Conservation (phyloP, 2,113 vertebrate species). For the Triplophysa tibetana region DNA sequence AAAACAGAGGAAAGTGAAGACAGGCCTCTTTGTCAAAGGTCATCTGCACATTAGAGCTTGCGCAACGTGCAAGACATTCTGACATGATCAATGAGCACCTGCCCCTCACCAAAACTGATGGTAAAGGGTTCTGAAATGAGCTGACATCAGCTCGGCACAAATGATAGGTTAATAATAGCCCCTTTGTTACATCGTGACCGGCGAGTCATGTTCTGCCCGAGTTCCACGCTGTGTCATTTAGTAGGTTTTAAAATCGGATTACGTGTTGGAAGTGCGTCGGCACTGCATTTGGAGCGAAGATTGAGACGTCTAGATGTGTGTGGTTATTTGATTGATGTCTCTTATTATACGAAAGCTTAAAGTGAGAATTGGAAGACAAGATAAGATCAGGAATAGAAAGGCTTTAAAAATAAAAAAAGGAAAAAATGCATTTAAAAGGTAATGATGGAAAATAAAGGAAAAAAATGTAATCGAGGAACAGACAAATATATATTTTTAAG, state of each 20-base stretch:
- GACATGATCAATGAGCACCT: slow-evolving; percentile 54
- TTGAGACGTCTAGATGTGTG: slow-evolving; percentile 6
- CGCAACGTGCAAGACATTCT: slow-evolving; percentile 21
- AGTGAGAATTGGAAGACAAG: slow-evolving; percentile 9
- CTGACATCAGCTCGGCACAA: slow-evolving; percentile 58
- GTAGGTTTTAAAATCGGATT: slow-evolving; percentile 15
- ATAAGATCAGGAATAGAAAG: slow-evolving; percentile 45
- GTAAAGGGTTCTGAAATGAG: slow-evolving; percentile 37
- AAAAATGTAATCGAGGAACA: too few species aligned
- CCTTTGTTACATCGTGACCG: slow-evolving; percentile 52
- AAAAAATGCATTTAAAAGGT: not conserved
- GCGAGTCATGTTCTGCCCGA: slow-evolving; percentile 23
- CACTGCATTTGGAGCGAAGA: too few species aligned
- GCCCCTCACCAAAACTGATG: slow-evolving; percentile 28
- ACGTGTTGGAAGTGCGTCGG: not conserved
- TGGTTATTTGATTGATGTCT: slow-evolving; percentile 61
- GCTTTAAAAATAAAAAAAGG: slow-evolving; percentile 3
- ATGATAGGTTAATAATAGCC: slow-evolving; percentile 64
- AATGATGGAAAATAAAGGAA: too few species aligned
- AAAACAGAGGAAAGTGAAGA: not conserved
- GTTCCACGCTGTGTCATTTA: slow-evolving; percentile 4
- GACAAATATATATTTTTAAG: too few species aligned
- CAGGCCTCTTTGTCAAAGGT: slow-evolving; percentile 10
- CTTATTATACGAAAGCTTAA: slow-evolving; percentile 53
- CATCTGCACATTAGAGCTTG: slow-evolving; percentile 36